These are phyloP conservation scores for Eilema caniola DNA, from an alignment of 2,888 invertebrate species.

Conservation along the genomic window DNA sequence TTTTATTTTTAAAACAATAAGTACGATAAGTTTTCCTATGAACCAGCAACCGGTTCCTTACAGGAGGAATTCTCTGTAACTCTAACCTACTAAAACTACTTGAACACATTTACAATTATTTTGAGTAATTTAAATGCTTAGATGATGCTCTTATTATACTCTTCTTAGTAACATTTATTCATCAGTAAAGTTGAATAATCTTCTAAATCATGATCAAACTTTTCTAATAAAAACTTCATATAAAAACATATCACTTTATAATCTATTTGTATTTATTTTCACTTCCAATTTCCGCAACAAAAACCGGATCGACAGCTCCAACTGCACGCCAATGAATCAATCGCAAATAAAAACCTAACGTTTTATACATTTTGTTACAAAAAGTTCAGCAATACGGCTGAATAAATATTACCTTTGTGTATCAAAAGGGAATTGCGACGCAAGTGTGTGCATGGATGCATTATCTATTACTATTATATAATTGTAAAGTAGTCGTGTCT, in stretches of 20 bases:
- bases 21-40: too few relatives aligned
- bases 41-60: too few relatives aligned
- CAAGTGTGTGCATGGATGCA: constrained; percentile 30
- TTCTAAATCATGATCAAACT: background rate
- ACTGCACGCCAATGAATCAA: constrained; percentile 37
- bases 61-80: too few relatives aligned
- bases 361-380: constrained; percentile 47
- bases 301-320: constrained; percentile 15
- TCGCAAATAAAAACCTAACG: constrained; percentile 33
- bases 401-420: constrained; percentile 58
- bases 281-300: constrained; percentile 36
- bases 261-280: constrained; percentile 29
- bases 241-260: background rate
- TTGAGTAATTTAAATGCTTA: too few relatives aligned
- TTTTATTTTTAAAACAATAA: too few relatives aligned
- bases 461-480: constrained; percentile 10
- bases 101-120: too few relatives aligned
- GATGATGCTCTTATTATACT: too few relatives aligned
- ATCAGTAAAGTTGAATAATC: background rate
- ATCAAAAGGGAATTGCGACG: constrained; percentile 52
- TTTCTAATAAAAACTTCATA: background rate
- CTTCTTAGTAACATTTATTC: too few relatives aligned
- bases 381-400: constrained; percentile 35
- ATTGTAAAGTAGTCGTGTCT: too few relatives aligned
- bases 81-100: too few relatives aligned